Conservation (phyloP, 2,888 invertebrate genomes). For the Allophyes oxyacanthae region DNA sequence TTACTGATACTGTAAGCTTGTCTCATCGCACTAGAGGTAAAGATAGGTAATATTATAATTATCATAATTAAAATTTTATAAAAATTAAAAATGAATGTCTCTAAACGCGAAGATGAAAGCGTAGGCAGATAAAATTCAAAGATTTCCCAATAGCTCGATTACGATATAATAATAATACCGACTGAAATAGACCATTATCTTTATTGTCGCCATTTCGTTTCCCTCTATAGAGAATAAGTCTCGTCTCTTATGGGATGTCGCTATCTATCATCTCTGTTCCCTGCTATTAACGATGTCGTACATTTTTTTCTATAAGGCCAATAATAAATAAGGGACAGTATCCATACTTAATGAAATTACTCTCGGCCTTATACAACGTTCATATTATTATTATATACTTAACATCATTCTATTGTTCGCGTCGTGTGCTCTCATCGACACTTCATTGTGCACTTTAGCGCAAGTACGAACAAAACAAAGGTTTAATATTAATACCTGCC, state of each 20-base stretch:
- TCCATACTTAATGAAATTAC: conserved; percentile 13
- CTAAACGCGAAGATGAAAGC: no score
- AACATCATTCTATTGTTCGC: conserved; percentile 37
- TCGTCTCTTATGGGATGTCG: background rate
- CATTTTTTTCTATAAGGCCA: no score
- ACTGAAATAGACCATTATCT: conserved; percentile 22
- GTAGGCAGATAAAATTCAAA: conserved; percentile 9
- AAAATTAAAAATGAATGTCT: no score
- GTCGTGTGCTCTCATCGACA: conserved; percentile 38
- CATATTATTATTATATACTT: no score
- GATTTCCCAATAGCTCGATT: conserved; percentile 8
- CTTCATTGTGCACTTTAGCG: conserved; percentile 54
- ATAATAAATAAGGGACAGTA: no score
- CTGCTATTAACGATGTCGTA: no score
- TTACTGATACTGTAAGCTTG: no score
- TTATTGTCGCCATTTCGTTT: conserved; percentile 3
- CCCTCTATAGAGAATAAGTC: conserved; percentile 1
- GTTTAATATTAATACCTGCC: conserved; percentile 65
- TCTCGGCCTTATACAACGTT: conserved; percentile 8
- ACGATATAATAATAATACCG: conserved; percentile 8
- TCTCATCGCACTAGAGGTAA: no score
- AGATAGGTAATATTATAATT: no score
- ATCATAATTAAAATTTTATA: no score
- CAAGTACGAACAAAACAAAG: conserved; percentile 57
- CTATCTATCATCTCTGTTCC: no score